A percentile compares a stretch with the other conserved stretches of the same genome.
Conservation (phyloP, 2,113 vertebrate genomes). For the Crotalus helleri region DNA sequence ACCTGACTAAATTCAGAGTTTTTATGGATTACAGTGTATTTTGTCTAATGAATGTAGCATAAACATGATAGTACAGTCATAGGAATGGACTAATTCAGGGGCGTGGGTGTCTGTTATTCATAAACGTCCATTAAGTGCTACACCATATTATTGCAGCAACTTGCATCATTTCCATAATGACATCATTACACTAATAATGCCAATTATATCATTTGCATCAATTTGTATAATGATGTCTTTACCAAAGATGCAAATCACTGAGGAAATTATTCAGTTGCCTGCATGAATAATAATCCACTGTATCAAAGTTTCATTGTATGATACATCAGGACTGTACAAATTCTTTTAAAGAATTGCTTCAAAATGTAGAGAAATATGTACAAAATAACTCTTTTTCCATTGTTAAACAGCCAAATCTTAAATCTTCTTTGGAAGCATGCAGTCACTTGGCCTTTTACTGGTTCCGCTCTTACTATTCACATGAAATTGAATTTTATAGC, state of each 20-base stretch:
- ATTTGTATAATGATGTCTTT: neutral
- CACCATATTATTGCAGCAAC: neutral
- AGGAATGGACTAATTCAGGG: neutral
- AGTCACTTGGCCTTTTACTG: neutral
- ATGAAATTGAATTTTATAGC: constrained; percentile 53
- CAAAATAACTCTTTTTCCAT: neutral
- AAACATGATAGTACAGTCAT: neutral
- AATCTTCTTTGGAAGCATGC: neutral
- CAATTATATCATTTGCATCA: neutral
- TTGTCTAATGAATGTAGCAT: neutral
- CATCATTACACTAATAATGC: neutral
- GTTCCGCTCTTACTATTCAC: neutral
- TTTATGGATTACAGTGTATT: neutral
- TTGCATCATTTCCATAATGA: neutral
- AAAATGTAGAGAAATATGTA: neutral
- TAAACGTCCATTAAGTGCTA: neutral
- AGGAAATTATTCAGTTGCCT: neutral
- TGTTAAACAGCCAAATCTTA: neutral
- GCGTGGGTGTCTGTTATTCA: neutral
- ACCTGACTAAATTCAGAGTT: neutral
- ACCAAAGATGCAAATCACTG: neutral
- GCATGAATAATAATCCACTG: neutral
- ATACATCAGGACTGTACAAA: neutral
- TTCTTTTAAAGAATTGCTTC: neutral
- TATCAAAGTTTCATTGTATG: neutral